Conservation (phyloP, 2,113 vertebrate species). For the Tragulus kanchil region DNA sequence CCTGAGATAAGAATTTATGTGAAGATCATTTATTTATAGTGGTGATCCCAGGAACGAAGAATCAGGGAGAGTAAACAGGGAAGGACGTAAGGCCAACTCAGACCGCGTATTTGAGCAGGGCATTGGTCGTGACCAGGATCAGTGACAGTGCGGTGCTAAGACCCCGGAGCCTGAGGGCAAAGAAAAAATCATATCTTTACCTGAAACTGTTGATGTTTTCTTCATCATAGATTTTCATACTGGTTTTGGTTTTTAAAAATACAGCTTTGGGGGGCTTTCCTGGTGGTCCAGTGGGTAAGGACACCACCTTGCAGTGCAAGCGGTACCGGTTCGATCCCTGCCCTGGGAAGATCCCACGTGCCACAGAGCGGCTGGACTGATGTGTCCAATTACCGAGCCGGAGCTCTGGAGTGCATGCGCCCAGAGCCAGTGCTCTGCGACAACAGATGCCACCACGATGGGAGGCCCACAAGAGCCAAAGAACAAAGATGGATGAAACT, state of each 20-base stretch:
- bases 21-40: not conserved
- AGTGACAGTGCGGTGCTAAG: not conserved
- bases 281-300: no score
- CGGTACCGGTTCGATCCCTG: no score
- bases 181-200: not conserved
- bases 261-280: no score
- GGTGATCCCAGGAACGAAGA: not conserved
- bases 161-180: not conserved
- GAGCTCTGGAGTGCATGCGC: no score
- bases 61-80: not conserved
- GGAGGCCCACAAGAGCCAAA: no score
- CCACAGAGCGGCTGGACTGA: no score
- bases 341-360: no score
- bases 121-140: not conserved
- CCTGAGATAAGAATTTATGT: not conserved
- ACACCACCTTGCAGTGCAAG: no score
- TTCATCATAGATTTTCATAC: constrained; percentile 24
- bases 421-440: no score
- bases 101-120: not conserved
- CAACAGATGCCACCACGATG: no score
- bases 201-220: not conserved
- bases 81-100: not conserved
- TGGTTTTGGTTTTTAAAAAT: not conserved
- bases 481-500: no score
- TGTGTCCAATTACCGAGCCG: no score